Percentiles rank a stretch among this genome's conserved stretches.
Evolutionary conservation across 2,888 invertebrate species (phyloP).

Genomic region (Ligdia adustata): DNA sequence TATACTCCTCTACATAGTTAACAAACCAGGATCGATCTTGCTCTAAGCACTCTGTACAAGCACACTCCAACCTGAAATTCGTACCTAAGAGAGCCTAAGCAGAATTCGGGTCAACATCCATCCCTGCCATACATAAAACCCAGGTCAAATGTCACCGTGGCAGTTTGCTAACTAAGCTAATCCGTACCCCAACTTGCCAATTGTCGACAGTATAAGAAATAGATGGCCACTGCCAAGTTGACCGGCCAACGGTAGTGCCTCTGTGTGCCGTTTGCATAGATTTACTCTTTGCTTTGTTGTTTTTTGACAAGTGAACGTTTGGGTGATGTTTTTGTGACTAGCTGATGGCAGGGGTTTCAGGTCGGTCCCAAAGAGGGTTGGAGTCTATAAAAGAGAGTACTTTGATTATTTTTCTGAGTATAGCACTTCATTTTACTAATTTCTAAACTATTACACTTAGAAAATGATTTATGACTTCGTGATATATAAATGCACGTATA

Average conservation of each 20-base stretch:
- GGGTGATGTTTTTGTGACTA: not conserved
- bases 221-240: slow-evolving; percentile 24
- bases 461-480: too few relatives aligned
- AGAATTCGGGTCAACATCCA: slow-evolving; percentile 36
- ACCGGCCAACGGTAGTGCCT: slow-evolving; percentile 19
- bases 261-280: slow-evolving; percentile 26
- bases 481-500: too few relatives aligned
- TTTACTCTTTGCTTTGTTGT: slow-evolving; percentile 10
- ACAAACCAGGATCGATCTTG: too few relatives aligned
- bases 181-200: slow-evolving; percentile 53
- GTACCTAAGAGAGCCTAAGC: slow-evolving; percentile 25
- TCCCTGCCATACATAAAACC: slow-evolving; percentile 38
- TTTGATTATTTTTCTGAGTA: not conserved
- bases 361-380: too few relatives aligned
- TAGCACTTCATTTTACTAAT: too few relatives aligned
- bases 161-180: slow-evolving; percentile 57
- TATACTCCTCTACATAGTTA: too few relatives aligned
- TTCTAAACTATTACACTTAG: too few relatives aligned
- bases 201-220: slow-evolving; percentile 42
- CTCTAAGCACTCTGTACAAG: too few relatives aligned
- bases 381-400: not conserved
- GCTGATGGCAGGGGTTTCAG: too few relatives aligned
- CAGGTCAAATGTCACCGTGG: slow-evolving; percentile 45
- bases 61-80: slow-evolving; percentile 16
- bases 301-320: slow-evolving; percentile 12